Base-by-base conservation (phyloP, 2,797 vertebrate species). In the Aeoliscus strigatus region DNA sequence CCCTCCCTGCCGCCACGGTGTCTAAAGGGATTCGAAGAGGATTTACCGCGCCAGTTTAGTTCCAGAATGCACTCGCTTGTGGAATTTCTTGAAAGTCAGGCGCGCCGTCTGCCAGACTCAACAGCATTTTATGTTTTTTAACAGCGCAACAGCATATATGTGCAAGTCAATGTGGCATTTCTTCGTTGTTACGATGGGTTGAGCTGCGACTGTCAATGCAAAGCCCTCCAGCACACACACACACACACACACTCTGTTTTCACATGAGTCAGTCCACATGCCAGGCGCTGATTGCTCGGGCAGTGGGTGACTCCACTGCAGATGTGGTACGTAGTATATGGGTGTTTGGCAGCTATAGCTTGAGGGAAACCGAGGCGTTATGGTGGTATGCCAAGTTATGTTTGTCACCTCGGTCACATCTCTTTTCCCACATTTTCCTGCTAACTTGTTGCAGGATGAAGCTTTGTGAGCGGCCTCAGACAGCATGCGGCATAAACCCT, bases 1-100 rank as follows among this genome's bases (percentile, higher is more conserved):
- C 73, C 78, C 75, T 73, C 66, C 66, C 52, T 25, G 51, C 63
- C 74, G 80, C 80, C 72, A 86, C 71, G 75, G 72, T 81, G 72
- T 78, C 80, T 87, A 85, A 88, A 86, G 83, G 85, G 87, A 87
- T 88, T 88, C 81, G 81, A 86, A 87, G 80, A 86, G 87, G 87
- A 90, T 90, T 90, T 88, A 77, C 79, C 25, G 75, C 87, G 80
- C 75, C 74, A 68, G 54, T 87, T 89, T 89, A 87, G 88, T 87
- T 90, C 84, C 86, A 84, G 84, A 87, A 84, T 79, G 74, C 66
- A 73, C 76, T 77, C 71, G 72, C 79, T 85, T 74, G 78, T 82
- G 80, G 83, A 88, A 81, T 86, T 87, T 88, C 86, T 82, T 86
- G 85, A 89, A 89, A 89, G 87, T 88, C 85, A 80, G 75, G 73